These are phyloP conservation scores for Catharus bicknelli DNA, from an alignment of 2,113 vertebrate species.

Conservation along the genomic window DNA sequence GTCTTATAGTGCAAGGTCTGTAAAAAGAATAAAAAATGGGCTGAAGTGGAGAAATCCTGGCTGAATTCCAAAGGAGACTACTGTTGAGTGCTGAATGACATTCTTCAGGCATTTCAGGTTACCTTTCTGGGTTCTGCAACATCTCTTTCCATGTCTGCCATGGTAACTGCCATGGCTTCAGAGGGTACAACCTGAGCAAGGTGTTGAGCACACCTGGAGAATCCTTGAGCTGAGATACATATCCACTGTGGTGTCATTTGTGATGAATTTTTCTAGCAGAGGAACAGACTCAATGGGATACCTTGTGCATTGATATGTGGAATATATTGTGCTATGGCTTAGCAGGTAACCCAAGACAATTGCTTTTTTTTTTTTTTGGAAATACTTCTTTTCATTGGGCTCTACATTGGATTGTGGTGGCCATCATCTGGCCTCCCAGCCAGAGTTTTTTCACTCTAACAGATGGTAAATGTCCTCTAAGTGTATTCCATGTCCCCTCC, in stretches of 20 bases:
- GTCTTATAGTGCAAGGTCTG: neutral
- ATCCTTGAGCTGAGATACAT: neutral
- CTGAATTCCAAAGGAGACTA: neutral
- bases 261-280: neutral
- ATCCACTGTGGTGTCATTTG: accelerated
- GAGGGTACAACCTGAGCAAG: neutral
- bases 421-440: neutral
- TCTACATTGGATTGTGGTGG: neutral
- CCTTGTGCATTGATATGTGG: neutral
- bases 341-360: neutral
- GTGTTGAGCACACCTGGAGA: neutral
- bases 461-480: neutral
- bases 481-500: neutral
- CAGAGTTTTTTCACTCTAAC: neutral
- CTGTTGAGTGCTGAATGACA: neutral
- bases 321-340: neutral
- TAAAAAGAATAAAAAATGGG: neutral
- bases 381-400: neutral
- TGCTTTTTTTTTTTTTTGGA: neutral
- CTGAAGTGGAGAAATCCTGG: neutral
- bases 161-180: neutral
- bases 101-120: neutral
- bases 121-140: neutral
- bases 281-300: accelerated
- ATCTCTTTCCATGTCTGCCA: neutral